A percentile compares a stretch with the other conserved stretches of the same genome.
These are phyloP conservation scores for Halcyon smyrnensis DNA, from an alignment of 2,797 vertebrate genomes.

Conservation along the genomic window DNA sequence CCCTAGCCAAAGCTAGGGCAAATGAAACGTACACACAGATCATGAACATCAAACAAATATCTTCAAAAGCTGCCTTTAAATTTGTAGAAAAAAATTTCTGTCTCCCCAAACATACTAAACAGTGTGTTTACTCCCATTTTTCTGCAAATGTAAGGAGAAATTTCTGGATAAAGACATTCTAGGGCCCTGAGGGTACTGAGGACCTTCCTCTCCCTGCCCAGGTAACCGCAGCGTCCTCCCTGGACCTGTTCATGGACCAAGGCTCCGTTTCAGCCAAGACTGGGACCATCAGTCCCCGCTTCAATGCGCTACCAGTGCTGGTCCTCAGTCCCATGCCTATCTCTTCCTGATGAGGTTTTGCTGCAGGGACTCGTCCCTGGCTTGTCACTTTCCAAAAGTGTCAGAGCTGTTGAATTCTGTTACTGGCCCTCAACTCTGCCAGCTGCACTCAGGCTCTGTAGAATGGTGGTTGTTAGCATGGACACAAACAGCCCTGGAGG, in stretches of 20 bases:
- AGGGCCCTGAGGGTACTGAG: not conserved
- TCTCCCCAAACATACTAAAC: not conserved
- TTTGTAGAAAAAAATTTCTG: not conserved
- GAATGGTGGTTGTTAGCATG: not conserved
- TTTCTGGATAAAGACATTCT: not conserved
- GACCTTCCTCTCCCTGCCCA: not conserved
- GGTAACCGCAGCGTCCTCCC: not conserved
- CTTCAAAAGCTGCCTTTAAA: not conserved
- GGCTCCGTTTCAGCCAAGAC: not conserved
- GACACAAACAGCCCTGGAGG: not conserved
- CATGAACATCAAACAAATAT: not conserved
- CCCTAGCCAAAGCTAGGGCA: not conserved
- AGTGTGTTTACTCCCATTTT: not conserved
- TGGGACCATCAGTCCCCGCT: not conserved
- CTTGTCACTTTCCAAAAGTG: rapidly evolving
- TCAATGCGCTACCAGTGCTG: rapidly evolving
- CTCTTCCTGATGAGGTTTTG: not conserved
- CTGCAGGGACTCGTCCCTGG: not conserved
- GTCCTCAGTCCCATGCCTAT: not conserved
- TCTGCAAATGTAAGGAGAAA: not conserved
- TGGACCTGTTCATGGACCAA: not conserved
- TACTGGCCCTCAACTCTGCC: not conserved
- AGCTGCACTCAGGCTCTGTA: not conserved
- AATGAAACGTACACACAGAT: not conserved
- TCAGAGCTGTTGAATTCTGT: not conserved